Evolutionary conservation across 2,113 vertebrate species (phyloP), one percentile per base, ranked within the genome.

Genomic region (Rhipidura dahli): DNA sequence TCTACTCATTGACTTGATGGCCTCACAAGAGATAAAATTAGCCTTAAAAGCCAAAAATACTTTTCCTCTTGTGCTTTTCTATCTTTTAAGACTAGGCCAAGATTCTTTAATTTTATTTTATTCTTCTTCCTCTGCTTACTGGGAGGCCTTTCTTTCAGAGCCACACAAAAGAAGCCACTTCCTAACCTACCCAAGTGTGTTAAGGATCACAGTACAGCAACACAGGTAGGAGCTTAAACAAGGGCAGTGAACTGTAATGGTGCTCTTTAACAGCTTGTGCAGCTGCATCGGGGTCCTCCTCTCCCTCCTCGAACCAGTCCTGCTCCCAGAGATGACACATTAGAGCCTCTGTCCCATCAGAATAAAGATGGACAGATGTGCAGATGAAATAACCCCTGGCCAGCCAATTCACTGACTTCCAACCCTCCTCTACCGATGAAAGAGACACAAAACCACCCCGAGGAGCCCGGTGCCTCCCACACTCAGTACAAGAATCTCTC

Each of bases 1-100:
- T 94, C 53, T 68, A 92, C 54, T 77, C 92, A 64, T 90, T 90
- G 96, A 95, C 88, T 85, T 20, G 31, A 63, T 71, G 69, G 65
- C 93, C 61, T 87, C 57, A 68, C 50, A 86, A 70, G 90, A 87
- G 56, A 68, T 5, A 89, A 93, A 94, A 81, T 86, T 49, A 87
- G 50, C 68, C 66, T 88, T 83, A 86, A 88, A 93, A 92, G 42
- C 61, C 35, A 81, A 86, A 94, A 90, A 54, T 59, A 78, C 47
- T 79, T 81, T 44, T 56, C 31, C 31, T 88, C 79, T 53, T 66
- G 31, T 60, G 35, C 51, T 59, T 77, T 86, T 72, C 76, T 75
- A 14, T 57, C 72, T 90, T 78, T 31, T 26, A 75, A 81, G 80
- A 75, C 72, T 33, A 78, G 51, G 30, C n/a, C 35, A 44, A 50